A percentile compares a stretch with the other conserved stretches of the same genome.
phyloP scores from a whole-genome alignment of 2,888 invertebrate genomes.

The Eupithecia abbreviata region DNA sequence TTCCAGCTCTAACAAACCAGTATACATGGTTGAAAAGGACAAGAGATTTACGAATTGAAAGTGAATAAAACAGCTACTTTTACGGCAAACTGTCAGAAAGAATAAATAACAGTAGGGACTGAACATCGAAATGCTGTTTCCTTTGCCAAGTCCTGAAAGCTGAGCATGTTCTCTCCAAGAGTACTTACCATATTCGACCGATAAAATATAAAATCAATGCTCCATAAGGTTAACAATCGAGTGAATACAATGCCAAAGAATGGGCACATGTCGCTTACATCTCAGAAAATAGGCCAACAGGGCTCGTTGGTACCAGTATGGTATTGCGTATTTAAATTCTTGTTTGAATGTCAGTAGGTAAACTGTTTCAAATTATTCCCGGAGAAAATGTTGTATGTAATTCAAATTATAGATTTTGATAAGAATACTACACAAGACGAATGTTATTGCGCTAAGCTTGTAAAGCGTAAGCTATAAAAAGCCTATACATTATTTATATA shows the following conservation, averaged over 20 bases:
- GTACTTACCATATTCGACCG: slow-evolving; percentile 29
- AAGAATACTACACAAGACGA: not conserved
- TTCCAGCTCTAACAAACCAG: not conserved
- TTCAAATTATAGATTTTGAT: not conserved
- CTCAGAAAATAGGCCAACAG: slow-evolving; percentile 53
- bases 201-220: slow-evolving; percentile 58
- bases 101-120: slow-evolving; percentile 28
- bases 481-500: too few relatives aligned
- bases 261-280: slow-evolving; percentile 49
- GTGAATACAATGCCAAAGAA: slow-evolving; percentile 61
- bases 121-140: slow-evolving; percentile 21
- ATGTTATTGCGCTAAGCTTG: not conserved
- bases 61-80: slow-evolving; percentile 14
- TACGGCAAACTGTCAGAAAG: slow-evolving; percentile 24
- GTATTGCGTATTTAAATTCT: slow-evolving; percentile 19
- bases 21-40: not conserved
- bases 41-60: slow-evolving; percentile 18
- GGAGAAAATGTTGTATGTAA: not conserved
- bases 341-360: slow-evolving; percentile 12
- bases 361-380: not conserved
- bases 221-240: slow-evolving; percentile 62
- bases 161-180: slow-evolving; percentile 18
- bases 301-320: slow-evolving; percentile 19
- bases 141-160: slow-evolving; percentile 20
- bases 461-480: not conserved